Conservation (phyloP, 2,113 vertebrate genomes). For the Vidua macroura region DNA sequence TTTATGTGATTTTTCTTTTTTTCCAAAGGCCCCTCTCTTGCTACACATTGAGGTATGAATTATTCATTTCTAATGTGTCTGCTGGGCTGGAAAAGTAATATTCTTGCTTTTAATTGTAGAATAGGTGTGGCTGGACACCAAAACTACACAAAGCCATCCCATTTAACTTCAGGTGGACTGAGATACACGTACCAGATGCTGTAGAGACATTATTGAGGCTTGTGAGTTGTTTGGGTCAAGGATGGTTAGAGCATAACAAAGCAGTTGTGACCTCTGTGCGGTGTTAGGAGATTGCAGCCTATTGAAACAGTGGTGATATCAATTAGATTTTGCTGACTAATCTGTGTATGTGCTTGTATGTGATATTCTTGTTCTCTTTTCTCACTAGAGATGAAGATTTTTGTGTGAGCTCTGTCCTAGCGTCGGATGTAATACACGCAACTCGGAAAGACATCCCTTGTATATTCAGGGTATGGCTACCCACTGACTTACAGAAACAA, state of each 20-base stretch:
- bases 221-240: not conserved
- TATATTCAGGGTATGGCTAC: constrained; percentile 89
- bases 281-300: constrained; percentile 12
- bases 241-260: constrained; percentile 18
- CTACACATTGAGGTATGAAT: constrained; percentile 60
- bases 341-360: not conserved
- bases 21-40: constrained; percentile 60
- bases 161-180: constrained; percentile 5
- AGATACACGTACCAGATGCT: not conserved
- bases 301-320: not conserved
- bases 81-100: constrained; percentile 52
- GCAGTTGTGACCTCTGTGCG: not conserved
- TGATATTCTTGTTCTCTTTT: constrained; percentile 12
- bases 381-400: constrained; percentile 91
- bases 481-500: not conserved
- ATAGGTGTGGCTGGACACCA: constrained; percentile 20
- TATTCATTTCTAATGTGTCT: constrained; percentile 60
- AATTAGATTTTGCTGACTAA: not conserved
- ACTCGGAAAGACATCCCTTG: constrained; percentile 94
- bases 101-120: constrained; percentile 58
- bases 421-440: constrained; percentile 94
- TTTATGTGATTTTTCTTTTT: constrained; percentile 61
- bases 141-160: not conserved
- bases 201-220: constrained; percentile 24
- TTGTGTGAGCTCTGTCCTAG: constrained; percentile 92